A percentile compares a stretch with the other conserved stretches of the same genome.
These are phyloP conservation scores for Bugulina stolonifera DNA, from an alignment of 2,888 invertebrate species.

Conservation along the genomic window DNA sequence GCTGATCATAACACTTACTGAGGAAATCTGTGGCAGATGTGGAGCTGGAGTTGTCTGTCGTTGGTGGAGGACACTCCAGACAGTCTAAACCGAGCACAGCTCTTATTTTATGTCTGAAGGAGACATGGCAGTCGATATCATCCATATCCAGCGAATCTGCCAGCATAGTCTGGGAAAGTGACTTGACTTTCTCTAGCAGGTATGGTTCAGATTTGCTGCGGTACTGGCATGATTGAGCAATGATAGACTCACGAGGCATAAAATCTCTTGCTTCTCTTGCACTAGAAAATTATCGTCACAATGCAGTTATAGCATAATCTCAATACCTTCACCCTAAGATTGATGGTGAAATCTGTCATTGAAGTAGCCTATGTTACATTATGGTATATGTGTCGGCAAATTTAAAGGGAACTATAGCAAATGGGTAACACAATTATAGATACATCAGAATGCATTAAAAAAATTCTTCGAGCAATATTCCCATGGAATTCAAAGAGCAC, in stretches of 20 bases:
- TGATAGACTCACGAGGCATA: neutral
- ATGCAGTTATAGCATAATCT: too few species aligned
- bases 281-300: neutral
- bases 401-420: too few species aligned
- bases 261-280: slow-evolving; percentile 12
- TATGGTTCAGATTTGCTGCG: neutral
- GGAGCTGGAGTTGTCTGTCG: neutral
- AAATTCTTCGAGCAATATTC: too few species aligned
- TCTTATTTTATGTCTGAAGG: slow-evolving; percentile 1
- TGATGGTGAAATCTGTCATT: too few species aligned
- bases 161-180: neutral
- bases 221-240: neutral
- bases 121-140: slow-evolving; percentile 13
- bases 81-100: neutral
- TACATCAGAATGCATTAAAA: too few species aligned
- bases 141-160: neutral
- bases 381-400: too few species aligned
- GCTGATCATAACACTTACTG: too few species aligned
- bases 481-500: too few species aligned
- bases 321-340: too few species aligned
- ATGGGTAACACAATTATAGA: too few species aligned
- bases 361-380: too few species aligned
- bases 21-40: neutral
- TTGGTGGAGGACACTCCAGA: neutral
- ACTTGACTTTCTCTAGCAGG: neutral